Conservation (phyloP, 92 coral and sea anemone species). For the Siderastrea siderea region DNA sequence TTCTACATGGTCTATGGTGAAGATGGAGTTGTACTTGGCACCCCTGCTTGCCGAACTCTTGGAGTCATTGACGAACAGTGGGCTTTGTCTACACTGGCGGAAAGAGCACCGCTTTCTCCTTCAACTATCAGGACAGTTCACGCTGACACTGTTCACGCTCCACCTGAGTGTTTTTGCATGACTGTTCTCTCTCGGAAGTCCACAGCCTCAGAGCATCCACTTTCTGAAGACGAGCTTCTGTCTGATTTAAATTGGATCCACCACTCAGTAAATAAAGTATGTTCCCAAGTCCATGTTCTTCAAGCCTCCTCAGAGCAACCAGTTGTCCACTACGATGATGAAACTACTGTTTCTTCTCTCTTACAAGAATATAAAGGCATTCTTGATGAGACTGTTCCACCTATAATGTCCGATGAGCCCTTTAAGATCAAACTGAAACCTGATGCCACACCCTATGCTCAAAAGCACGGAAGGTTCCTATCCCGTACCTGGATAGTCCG, state of each 20-base stretch:
- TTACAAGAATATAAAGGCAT: background rate
- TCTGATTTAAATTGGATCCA: too few species aligned
- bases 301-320: background rate
- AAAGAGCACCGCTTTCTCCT: background rate
- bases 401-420: background rate
- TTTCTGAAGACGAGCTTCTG: too few species aligned
- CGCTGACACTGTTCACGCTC: background rate
- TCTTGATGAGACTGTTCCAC: background rate
- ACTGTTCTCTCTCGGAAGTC: background rate
- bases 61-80: constrained; percentile 31
- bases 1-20: constrained; percentile 32
- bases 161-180: too few species aligned
- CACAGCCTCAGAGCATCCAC: too few species aligned
- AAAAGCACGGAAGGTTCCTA: background rate
- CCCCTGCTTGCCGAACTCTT: constrained; percentile 38
- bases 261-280: too few species aligned
- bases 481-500: background rate
- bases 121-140: constrained; percentile 6
- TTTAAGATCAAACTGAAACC: background rate
- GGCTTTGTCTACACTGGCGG: constrained; percentile 23
- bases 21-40: constrained; percentile 35
- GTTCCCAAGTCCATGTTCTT: background rate
- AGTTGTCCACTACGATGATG: background rate
- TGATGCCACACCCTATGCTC: background rate
- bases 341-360: background rate